Percentiles rank a stretch among this genome's conserved stretches.
Evolutionary conservation across 1,140 invertebrate species (phyloP).

Genomic region (Nebria ingens): DNA sequence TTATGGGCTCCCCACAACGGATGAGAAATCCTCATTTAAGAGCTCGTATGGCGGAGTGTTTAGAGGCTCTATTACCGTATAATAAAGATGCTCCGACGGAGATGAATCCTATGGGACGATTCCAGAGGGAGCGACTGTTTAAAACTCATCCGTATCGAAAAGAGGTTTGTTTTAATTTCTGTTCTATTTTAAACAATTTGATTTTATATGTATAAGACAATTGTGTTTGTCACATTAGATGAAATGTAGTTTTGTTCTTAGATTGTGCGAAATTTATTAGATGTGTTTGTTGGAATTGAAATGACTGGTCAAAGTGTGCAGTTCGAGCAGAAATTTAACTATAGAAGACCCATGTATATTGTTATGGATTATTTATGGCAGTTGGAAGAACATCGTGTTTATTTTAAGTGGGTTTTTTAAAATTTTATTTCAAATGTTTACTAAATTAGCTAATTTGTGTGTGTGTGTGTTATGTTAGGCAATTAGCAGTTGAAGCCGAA

Average conservation of each 20-base stretch:
- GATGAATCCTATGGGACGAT: slow-evolving; percentile 48
- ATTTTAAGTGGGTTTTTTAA: slow-evolving; percentile 54
- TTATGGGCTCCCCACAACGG: slow-evolving; percentile 66
- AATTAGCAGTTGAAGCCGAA: slow-evolving; percentile 70
- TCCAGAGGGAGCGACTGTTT: slow-evolving; percentile 67
- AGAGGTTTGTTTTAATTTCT: slow-evolving; percentile 36
- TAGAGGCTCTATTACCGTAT: slow-evolving; percentile 71
- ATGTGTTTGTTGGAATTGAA: slow-evolving; percentile 94
- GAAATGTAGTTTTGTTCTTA: slow-evolving; percentile 34
- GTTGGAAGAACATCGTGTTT: slow-evolving; percentile 58
- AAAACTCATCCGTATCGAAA: slow-evolving; percentile 59
- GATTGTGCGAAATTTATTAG: slow-evolving; percentile 63
- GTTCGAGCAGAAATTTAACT: slow-evolving; percentile 97
- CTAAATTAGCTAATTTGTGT: slow-evolving; percentile 12
- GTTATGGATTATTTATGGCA: slow-evolving; percentile 90
- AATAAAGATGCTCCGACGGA: slow-evolving; percentile 45
- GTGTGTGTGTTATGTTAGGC: no score
- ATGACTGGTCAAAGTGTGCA: slow-evolving; percentile 92
- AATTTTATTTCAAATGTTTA: slow-evolving; percentile 10
- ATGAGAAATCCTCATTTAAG: slow-evolving; percentile 86
- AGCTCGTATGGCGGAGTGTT: slow-evolving; percentile 77
- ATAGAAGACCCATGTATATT: slow-evolving; percentile 87
- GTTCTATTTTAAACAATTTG: background rate
- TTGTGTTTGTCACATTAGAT: slow-evolving; percentile 15
- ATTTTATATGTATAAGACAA: slow-evolving; percentile 5